Conservation (phyloP, 2,888 invertebrate genomes). For the Pandemis corylana region DNA sequence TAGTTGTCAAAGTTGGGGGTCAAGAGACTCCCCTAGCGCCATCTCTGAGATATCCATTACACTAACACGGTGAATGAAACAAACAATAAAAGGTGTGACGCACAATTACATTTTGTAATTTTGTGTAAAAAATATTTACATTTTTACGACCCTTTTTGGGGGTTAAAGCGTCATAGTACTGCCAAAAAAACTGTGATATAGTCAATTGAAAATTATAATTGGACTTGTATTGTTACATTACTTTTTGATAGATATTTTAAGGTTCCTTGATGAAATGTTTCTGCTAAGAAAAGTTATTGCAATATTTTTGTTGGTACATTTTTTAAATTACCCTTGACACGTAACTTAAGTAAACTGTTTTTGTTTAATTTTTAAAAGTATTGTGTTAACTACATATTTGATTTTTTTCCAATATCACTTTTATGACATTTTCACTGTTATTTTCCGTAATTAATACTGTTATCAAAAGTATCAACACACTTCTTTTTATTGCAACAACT, state of each 20-base stretch:
- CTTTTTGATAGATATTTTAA: no score
- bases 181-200: not conserved
- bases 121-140: not conserved
- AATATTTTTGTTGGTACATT: no score
- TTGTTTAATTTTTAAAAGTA: no score
- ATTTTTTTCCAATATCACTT: not conserved
- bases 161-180: no score
- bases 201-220: not conserved
- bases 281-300: no score
- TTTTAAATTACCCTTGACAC: no score
- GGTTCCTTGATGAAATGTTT: no score
- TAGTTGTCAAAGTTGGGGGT: constrained; percentile 40
- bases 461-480: not conserved
- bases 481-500: no score
- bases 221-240: no score
- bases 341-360: no score
- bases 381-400: no score
- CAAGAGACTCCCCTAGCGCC: constrained; percentile 36
- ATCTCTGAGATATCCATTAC: constrained; percentile 34
- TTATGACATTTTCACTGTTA: not conserved
- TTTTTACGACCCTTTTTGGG: no score
- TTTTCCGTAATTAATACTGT: not conserved
- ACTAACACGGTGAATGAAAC: constrained; percentile 27
- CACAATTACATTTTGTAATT: not conserved
- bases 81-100: not conserved